Evolutionary conservation across 2,888 invertebrate species (phyloP), one percentile per base, ranked within the genome.

Genomic region (Phania funesta): DNA sequence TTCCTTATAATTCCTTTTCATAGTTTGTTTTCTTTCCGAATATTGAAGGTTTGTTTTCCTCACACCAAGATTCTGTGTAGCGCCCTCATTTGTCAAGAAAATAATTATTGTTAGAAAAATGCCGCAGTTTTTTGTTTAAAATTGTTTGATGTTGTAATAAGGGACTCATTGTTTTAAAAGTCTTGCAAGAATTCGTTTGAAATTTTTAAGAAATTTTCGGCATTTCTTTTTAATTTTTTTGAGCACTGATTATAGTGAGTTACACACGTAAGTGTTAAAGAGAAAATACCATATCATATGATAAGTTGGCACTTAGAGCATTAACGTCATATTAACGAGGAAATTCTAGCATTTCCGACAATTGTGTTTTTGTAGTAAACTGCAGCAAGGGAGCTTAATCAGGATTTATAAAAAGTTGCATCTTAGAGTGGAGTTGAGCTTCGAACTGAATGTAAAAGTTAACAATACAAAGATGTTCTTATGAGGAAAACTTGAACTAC

Each of bases 31-130:
- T 32, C 70, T 62, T 68, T 44, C 46, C 1, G 46, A 77, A 70
- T 48, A 77, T 62, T 77, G 38, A 70, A 35, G 56, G 8, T 58
- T 64, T 62, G 35, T 77, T 70, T 44, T 54, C 26, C 22, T 35
- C 11, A 41, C 24, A 35, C 16, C 35, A 38, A 52, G 11, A 64
- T 16, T 16, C 18, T 0, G 52, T 29, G 2, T 41, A 32, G 32
- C 20, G 48, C 38, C 64, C 46, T 56, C 20, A 70, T 77, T 64
- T 70, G 54, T 54, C 38, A 16, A 13, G 16, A 26, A 29, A 64
- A 48, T 6, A 70, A 70, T 50, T 18, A 50, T 48, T 41, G 3
- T 9, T 20, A 62, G 20, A 11, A 65, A 48, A 18, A 44, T 74
- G 64, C 29, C 62, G 74, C 74, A 46, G 7, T 24, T 18, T 65